Evolutionary conservation across 35 echinoderm and acorn worm species (phyloP), one percentile per base, ranked within the genome.

Genomic region (Hemicentrotus pulcherrimus): DNA sequence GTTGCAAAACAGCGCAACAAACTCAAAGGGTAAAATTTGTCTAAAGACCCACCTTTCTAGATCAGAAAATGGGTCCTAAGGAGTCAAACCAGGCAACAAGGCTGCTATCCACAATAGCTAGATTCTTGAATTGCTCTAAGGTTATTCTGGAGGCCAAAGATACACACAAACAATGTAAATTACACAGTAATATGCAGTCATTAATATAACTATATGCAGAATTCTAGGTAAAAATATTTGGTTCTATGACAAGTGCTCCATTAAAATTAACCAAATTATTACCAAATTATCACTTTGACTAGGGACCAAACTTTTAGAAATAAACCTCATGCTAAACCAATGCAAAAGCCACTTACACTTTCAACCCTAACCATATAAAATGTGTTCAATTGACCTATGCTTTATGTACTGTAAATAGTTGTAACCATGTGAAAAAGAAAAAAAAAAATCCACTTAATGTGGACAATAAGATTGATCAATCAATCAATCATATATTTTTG

Each of bases 1-100:
- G 28, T 28, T 28, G 65, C 22, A 78, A 78, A 78, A 78, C 5
- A n/a, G 19, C 7, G 65, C 65, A 78, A 78, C 19, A 28, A n/a
- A 78, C 65, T 78, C 65, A 78, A 78, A 78, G 5, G 18, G 65
- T 28, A n/a, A 78, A 78, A 22, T 10, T 78, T 70, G 18, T n/a
- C 19, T 5, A 78, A 78, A 78, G 6, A 78, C 28, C 4, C 19
- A 78, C 65, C 65, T 78, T 6, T 78, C 19, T 6, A 78, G 65
- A 78, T 78, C 65, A 99, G 70, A 99, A 99, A 58, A 99, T 96
- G 70, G 98, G 97, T 19, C 98, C 98, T 19, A 99, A 85, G 5
- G 98, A 96, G 96, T 99, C 98, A 96, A 99, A 99, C 98, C 98
- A 99, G 32, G 97, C 95, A 28, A 97, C 94, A 9, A 99, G 96